A percentile compares a stretch with the other conserved stretches of the same genome.
Evolutionary conservation across 2,797 vertebrate species (phyloP).

Genomic region (Peromyscus attwateri): DNA sequence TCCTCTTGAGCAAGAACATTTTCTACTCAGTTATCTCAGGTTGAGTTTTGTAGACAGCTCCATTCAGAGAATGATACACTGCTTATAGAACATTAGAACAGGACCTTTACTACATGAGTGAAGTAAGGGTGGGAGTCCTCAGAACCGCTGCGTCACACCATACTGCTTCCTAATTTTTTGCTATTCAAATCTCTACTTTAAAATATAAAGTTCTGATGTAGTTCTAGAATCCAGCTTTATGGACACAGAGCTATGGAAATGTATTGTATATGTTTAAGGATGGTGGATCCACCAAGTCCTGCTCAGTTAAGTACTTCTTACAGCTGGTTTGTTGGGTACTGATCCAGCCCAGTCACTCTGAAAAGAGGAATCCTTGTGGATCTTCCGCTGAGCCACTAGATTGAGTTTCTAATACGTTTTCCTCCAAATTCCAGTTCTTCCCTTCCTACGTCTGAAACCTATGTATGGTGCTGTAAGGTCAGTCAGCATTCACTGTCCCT

Average conservation of each 20-base stretch:
- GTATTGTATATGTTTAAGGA: neutral
- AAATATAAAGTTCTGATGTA: neutral
- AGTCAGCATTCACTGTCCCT: neutral
- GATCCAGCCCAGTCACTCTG: neutral
- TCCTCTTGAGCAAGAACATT: neutral
- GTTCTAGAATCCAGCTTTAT: neutral
- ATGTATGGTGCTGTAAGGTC: neutral
- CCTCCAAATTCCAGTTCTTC: neutral
- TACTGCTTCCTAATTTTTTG: neutral
- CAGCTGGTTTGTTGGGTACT: neutral
- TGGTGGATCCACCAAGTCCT: neutral
- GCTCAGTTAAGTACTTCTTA: neutral
- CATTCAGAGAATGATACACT: neutral
- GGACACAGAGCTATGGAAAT: neutral
- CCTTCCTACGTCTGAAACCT: neutral
- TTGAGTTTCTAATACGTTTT: neutral
- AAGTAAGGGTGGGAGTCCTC: neutral
- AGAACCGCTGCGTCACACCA: neutral
- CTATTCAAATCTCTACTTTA: neutral
- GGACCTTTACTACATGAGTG: neutral
- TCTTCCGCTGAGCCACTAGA: neutral
- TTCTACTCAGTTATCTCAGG: neutral
- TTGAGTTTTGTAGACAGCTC: slow-evolving; percentile 19
- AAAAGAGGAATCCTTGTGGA: neutral
- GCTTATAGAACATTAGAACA: neutral